Conservation (phyloP, 2,888 invertebrate genomes). For the Drosophila bunnanda region DNA sequence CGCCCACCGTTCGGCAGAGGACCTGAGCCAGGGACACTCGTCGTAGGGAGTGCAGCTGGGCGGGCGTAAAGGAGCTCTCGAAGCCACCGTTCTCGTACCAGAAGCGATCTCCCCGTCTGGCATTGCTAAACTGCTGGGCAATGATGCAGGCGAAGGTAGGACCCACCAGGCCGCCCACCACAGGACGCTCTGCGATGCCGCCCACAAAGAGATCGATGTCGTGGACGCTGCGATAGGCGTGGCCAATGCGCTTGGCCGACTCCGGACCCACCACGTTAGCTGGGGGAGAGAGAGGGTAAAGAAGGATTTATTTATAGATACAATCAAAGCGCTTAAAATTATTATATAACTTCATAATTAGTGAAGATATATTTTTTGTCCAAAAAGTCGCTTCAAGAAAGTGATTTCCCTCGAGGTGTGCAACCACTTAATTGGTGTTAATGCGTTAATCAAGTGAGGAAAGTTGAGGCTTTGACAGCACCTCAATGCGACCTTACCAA, state of each 20-base stretch:
- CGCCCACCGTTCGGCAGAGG: constrained; percentile 84
- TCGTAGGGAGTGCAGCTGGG: constrained; percentile 90
- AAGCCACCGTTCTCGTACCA: constrained; percentile 93
- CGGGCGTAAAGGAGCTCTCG: constrained; percentile 90
- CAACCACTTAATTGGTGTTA: constrained; percentile 8
- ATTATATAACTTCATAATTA: constrained; percentile 5
- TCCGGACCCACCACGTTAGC: constrained; percentile 88
- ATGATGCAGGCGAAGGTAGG: constrained; percentile 95
- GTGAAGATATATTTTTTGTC: not conserved
- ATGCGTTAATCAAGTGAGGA: constrained; percentile 7
- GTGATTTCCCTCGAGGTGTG: constrained; percentile 2
- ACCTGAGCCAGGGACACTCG: constrained; percentile 90
- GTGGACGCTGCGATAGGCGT: constrained; percentile 89
- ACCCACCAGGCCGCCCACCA: constrained; percentile 90
- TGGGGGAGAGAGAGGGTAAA: constrained; percentile 1
- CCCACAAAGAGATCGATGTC: constrained; percentile 94
- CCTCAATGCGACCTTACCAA: constrained; percentile 82
- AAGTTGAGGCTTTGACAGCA: not conserved
- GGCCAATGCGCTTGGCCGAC: constrained; percentile 87
- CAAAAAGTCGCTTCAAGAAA: not conserved
- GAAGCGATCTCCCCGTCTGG: constrained; percentile 91
- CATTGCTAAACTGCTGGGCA: constrained; percentile 92
- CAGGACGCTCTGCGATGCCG: constrained; percentile 91
- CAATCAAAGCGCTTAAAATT: not conserved
- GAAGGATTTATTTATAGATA: not conserved